Conservation (phyloP, 1,140 invertebrate species). For the Reticulitermes speratus region DNA sequence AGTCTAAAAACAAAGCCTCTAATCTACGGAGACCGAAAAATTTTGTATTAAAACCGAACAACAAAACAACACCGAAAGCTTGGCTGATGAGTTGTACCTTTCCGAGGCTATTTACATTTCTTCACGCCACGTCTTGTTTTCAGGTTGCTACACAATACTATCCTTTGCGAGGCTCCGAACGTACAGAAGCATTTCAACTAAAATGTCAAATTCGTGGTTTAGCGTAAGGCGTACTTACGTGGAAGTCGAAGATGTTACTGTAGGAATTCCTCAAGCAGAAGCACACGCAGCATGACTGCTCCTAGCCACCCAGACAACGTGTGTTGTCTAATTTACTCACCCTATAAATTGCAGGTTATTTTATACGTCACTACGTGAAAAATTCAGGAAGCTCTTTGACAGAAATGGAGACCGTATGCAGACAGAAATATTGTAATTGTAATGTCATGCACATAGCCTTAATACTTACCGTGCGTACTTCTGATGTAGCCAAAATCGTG, state of each 20-base stretch:
- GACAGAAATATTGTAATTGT: not conserved
- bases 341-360: not conserved
- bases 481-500: not conserved
- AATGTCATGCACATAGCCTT: not conserved
- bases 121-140: too few relatives aligned
- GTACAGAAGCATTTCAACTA: not conserved
- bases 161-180: not conserved
- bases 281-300: not conserved
- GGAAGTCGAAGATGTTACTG: not conserved
- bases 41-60: too few relatives aligned
- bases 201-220: not conserved
- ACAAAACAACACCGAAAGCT: too few relatives aligned
- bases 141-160: not conserved
- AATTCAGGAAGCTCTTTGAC: not conserved
- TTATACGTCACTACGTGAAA: not conserved
- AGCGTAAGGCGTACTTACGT: not conserved
- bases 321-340: not conserved
- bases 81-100: too few relatives aligned
- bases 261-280: not conserved
- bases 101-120: too few relatives aligned
- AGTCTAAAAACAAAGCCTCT: too few relatives aligned
- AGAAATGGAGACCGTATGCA: not conserved
- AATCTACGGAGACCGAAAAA: too few relatives aligned
- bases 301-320: not conserved
- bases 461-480: not conserved